These are phyloP conservation scores for Psittacula cyanocephala DNA, from an alignment of 2,113 vertebrate genomes.

Conservation along the genomic window DNA sequence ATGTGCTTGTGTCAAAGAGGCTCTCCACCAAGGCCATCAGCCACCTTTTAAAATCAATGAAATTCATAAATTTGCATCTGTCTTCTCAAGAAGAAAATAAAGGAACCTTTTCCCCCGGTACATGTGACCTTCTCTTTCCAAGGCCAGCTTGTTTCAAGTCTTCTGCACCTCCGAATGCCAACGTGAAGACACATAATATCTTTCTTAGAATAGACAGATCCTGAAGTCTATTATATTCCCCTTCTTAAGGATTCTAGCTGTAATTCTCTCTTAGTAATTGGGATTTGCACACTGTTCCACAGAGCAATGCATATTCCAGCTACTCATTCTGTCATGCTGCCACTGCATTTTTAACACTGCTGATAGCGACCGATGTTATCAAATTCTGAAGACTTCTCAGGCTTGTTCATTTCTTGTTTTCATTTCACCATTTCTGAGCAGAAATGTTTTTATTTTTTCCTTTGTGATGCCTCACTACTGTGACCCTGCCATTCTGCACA, in stretches of 20 bases:
- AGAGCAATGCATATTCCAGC: background rate
- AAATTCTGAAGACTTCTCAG: constrained; percentile 11
- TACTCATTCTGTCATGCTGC: constrained; percentile 22
- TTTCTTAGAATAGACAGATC: constrained; percentile 27
- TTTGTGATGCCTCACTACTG: constrained; percentile 9
- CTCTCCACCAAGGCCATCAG: constrained; percentile 53
- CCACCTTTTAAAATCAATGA: constrained; percentile 66
- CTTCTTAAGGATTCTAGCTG: background rate
- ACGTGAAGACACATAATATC: constrained; percentile 1
- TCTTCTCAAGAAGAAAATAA: constrained; percentile 61
- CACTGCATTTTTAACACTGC: constrained; percentile 32
- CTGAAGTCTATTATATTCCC: constrained; percentile 28
- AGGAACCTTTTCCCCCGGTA: background rate
- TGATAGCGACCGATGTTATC: constrained; percentile 25
- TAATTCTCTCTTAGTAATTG: constrained; percentile 32
- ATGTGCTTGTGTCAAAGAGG: constrained; percentile 61
- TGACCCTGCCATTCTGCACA: constrained; percentile 41
- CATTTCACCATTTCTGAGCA: background rate
- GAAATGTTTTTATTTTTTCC: constrained; percentile 36
- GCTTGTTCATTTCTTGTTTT: background rate
- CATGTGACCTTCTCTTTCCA: constrained; percentile 28
- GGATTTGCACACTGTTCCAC: constrained; percentile 24
- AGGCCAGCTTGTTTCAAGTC: constrained; percentile 33
- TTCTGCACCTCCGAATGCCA: constrained; percentile 31
- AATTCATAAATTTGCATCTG: constrained; percentile 55